phyloP scores from a whole-genome alignment of 2,113 vertebrate genomes.

The Cervus canadensis region DNA sequence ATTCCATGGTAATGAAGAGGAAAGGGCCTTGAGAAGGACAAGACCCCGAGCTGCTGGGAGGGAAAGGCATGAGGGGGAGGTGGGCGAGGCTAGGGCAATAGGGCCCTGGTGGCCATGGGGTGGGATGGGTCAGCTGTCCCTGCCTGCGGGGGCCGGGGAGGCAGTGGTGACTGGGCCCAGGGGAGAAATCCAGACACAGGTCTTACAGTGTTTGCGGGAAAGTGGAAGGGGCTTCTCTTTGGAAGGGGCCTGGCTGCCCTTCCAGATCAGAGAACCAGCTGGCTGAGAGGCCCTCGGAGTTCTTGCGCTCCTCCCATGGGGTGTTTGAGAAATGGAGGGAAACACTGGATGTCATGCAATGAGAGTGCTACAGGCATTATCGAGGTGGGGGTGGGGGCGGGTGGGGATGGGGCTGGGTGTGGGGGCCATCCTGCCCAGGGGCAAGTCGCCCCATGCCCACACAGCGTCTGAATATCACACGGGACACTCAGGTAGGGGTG shows the following conservation, averaged over 20 bases:
- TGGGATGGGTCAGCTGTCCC: not conserved
- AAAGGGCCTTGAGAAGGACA: not conserved
- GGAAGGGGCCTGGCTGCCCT: no score
- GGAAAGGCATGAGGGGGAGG: no score
- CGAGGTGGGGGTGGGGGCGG: no score
- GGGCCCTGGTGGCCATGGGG: accelerated
- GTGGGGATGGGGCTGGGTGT: no score
- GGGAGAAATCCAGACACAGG: not conserved
- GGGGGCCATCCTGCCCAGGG: accelerated
- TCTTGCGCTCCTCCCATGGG: not conserved
- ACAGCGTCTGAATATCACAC: not conserved
- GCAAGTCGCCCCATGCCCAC: not conserved
- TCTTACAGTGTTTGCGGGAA: accelerated
- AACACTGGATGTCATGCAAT: accelerated
- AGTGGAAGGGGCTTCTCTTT: not conserved
- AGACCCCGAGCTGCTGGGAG: not conserved
- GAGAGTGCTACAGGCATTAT: not conserved
- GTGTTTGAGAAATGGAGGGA: not conserved
- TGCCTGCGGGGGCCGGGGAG: not conserved
- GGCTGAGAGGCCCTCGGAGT: not conserved
- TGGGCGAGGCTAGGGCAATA: not conserved
- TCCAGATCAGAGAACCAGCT: not conserved
- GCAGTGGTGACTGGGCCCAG: not conserved
- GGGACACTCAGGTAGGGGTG: accelerated
- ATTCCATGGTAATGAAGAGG: not conserved